These are phyloP conservation scores for Anodontia alba DNA, from an alignment of 2,888 invertebrate genomes.

Conservation along the genomic window DNA sequence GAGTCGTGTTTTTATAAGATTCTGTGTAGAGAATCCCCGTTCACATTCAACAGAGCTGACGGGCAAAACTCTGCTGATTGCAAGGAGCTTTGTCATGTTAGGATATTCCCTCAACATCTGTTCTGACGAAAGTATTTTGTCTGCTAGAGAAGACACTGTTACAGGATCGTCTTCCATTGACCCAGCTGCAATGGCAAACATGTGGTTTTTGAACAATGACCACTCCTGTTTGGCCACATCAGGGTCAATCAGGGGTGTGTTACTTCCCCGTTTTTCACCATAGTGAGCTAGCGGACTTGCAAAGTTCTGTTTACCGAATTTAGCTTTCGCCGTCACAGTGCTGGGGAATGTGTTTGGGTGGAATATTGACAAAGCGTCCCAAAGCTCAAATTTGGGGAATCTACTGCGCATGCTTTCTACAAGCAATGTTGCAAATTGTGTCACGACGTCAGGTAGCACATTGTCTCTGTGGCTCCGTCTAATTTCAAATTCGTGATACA, in stretches of 20 bases:
- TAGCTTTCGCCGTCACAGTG: slow-evolving; percentile 23
- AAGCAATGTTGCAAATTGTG: slow-evolving; percentile 14
- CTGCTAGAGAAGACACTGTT: slow-evolving; percentile 21
- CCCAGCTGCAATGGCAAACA: too few relatives aligned
- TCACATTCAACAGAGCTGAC: too few relatives aligned
- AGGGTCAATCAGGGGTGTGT: slow-evolving; percentile 29
- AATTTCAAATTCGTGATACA: slow-evolving; percentile 30
- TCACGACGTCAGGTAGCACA: slow-evolving; percentile 24
- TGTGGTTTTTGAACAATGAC: too few relatives aligned
- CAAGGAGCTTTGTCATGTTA: too few relatives aligned
- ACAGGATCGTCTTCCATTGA: slow-evolving; percentile 8
- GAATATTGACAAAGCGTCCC: too few relatives aligned
- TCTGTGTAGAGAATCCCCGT: slow-evolving; percentile 35
- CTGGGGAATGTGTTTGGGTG: slow-evolving; percentile 24
- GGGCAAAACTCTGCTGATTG: too few relatives aligned
- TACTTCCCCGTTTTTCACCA: slow-evolving; percentile 29
- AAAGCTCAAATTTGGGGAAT: slow-evolving; percentile 30
- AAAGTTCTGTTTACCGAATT: slow-evolving; percentile 23
- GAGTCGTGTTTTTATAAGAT: slow-evolving; percentile 37
- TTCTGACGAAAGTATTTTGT: slow-evolving; percentile 24
- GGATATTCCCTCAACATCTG: too few relatives aligned
- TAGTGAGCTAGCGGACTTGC: slow-evolving; percentile 18
- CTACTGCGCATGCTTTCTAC: slow-evolving; percentile 8
- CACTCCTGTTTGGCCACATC: slow-evolving; percentile 23
- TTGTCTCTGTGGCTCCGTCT: slow-evolving; percentile 21